Evolutionary conservation across 2,113 vertebrate species (phyloP), one percentile per base, ranked within the genome.

Genomic region (Ptyas mucosa): DNA sequence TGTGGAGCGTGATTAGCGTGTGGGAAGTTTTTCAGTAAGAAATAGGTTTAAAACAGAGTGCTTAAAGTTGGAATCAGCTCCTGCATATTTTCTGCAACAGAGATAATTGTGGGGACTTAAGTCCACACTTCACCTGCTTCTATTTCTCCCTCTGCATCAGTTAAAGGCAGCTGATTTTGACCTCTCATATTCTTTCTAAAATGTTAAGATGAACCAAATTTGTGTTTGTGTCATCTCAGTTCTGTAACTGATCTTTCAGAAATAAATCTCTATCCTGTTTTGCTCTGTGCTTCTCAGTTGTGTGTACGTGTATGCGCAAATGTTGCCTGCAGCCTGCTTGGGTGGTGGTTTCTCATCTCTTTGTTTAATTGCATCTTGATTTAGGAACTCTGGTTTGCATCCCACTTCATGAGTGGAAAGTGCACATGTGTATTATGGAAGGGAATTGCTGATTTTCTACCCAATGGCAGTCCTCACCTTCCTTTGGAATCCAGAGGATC

Each of bases 241-340:
- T 96, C 95, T 97, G 97, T 97, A 97, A 97, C 96, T 96, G 96
- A 93, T 95, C 95, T 97, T 97, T 96, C 94, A 96, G 94, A 97
- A 96, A 96, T 97, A 96, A 95, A 97, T 91, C 96, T 96, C 97
- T 96, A 89, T 96, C 92, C 94, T 96, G 90, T 97, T 97, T 94
- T 95, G 95, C 94, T 95, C 90, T 96, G 87, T 95, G 94, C 97
- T 97, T 97, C 95, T 97, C 96, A 94, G 93, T 96, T 91, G 94
- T 96, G 93, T 97, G 96, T 94, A 86, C 95, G 94, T 49, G 93
- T 97, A 94, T 95, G 96, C 91, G 58, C 88, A 89, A 39, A 46
- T 64, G 92, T 94, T 93, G 89, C 94, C 51, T 1, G 1, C 95
- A 93, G 95, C 93, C 95, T 64, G 9, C 96, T 96, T 95, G 95